Conservation (phyloP, 2,797 vertebrate species). For the Heterohyrax brucei region DNA sequence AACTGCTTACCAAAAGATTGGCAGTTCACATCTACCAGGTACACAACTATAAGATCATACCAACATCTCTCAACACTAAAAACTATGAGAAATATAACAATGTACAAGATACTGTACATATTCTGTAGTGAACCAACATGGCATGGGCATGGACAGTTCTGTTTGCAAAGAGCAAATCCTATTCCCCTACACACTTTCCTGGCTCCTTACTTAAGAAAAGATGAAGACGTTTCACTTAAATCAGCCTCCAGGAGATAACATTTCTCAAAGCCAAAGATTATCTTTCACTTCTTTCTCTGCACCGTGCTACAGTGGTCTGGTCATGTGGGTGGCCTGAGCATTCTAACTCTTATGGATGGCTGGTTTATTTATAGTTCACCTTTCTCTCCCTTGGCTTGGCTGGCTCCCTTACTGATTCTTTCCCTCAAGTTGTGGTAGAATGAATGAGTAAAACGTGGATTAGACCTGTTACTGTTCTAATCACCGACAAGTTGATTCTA, state of each 20-base stretch:
- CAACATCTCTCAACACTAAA: neutral
- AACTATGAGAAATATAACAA: neutral
- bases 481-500: too few species aligned
- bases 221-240: neutral
- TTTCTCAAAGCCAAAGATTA: neutral
- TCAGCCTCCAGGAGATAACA: neutral
- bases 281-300: neutral
- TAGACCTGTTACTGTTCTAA: neutral
- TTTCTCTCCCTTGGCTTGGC: neutral
- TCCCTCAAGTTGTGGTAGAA: neutral
- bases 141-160: neutral
- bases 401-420: neutral
- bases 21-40: too few species aligned
- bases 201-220: constrained; percentile 26
- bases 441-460: neutral
- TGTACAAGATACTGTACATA: neutral
- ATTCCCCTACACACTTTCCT: neutral
- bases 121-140: too few species aligned
- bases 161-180: neutral
- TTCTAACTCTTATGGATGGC: neutral
- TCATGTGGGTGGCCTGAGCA: neutral
- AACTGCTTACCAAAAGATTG: too few species aligned
- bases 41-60: neutral
- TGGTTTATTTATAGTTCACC: neutral
- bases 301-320: too few species aligned